Conservation (phyloP, 2,113 vertebrate species). For the Neofelis nebulosa region DNA sequence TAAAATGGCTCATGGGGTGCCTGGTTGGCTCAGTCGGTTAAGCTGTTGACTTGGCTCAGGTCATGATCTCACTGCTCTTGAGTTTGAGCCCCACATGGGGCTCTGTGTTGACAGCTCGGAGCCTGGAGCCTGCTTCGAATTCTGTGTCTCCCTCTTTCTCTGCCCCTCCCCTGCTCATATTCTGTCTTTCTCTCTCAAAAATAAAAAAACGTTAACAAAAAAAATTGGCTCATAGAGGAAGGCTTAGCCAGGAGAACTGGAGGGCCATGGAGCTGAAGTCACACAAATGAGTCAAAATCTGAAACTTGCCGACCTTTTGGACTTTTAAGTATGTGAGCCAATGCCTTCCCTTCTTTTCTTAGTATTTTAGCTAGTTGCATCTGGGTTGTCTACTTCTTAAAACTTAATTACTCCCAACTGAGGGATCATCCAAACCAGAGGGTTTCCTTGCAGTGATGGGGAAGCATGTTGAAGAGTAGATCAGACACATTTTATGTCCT, state of each 20-base stretch:
- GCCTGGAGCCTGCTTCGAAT: too few species aligned
- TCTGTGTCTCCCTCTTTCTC: too few species aligned
- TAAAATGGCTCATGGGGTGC: neutral
- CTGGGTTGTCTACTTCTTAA: neutral
- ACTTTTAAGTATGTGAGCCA: neutral
- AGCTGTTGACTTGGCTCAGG: too few species aligned
- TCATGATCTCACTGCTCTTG: too few species aligned
- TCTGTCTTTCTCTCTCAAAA: too few species aligned
- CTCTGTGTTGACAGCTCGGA: too few species aligned
- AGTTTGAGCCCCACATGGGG: too few species aligned
- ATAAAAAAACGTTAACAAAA: too few species aligned
- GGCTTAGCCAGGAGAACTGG: neutral
- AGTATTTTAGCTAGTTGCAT: neutral
- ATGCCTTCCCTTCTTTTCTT: neutral
- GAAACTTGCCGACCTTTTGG: neutral
- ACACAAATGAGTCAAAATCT: neutral
- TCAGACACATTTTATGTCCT: neutral
- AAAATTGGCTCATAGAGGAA: neutral
- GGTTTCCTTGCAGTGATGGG: neutral
- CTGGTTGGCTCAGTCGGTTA: too few species aligned
- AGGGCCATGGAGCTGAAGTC: neutral
- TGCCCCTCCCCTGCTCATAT: too few species aligned
- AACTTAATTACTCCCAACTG: neutral
- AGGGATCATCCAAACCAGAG: neutral
- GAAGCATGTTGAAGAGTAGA: neutral